Evolutionary conservation across 2,888 invertebrate genomes (phyloP).

Genomic region (Apotomis capreana): DNA sequence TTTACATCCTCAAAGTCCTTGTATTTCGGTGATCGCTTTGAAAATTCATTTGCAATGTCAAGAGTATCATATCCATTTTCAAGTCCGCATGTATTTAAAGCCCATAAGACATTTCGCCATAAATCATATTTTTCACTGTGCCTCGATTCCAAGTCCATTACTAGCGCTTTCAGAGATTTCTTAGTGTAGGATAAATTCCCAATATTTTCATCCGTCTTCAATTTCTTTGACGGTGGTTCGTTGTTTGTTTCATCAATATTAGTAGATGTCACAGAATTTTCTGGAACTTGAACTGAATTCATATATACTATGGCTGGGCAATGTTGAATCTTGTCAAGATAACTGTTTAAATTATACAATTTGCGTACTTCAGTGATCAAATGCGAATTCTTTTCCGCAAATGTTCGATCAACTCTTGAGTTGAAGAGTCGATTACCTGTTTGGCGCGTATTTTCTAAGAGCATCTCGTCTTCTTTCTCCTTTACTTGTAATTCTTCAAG

Average conservation of each 20-base stretch:
- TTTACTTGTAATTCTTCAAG: not conserved
- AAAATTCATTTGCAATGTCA: slow-evolving; percentile 29
- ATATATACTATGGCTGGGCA: slow-evolving; percentile 21
- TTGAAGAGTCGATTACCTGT: not conserved
- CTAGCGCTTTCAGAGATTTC: slow-evolving; percentile 30
- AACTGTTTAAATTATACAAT: slow-evolving; percentile 9
- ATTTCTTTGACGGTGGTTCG: slow-evolving; percentile 23
- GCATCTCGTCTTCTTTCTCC: not conserved
- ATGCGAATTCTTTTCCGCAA: not conserved
- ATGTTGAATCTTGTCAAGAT: slow-evolving; percentile 23
- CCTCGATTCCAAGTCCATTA: slow-evolving; percentile 29
- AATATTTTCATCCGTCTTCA: not conserved
- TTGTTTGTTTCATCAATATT: not conserved
- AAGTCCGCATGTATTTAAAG: slow-evolving; percentile 30
- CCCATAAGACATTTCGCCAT: slow-evolving; percentile 36
- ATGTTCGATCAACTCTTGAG: not conserved
- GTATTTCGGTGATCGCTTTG: slow-evolving; percentile 26
- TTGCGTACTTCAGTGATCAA: not conserved
- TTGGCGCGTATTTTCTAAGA: not conserved
- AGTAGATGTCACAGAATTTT: slow-evolving; percentile 6
- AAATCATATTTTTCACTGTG: slow-evolving; percentile 29
- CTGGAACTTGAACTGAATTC: slow-evolving; percentile 23
- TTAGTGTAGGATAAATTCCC: not conserved
- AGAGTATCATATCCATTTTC: slow-evolving; percentile 34
- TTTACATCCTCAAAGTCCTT: slow-evolving; percentile 31